phyloP scores from a whole-genome alignment of 2,888 invertebrate genomes.

The Dryomyza anilis region DNA sequence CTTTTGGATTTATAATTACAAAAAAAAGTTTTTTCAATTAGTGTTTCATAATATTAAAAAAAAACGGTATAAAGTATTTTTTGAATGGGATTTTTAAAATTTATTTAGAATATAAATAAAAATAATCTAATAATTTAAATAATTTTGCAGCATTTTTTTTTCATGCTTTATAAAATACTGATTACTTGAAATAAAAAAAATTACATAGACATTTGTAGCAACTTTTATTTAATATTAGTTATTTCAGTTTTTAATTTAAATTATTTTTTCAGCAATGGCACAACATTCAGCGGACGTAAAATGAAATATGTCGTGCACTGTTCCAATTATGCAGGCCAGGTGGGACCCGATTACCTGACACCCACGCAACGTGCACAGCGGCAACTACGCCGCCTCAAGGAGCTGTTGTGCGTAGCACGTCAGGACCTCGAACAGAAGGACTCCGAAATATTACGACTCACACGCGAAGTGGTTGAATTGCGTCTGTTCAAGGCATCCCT shows the following conservation, averaged over 20 bases:
- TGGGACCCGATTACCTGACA: slow-evolving; percentile 83
- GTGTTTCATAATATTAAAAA: too few relatives aligned
- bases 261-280: slow-evolving; percentile 64
- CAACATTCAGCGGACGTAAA: slow-evolving; percentile 72
- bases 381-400: slow-evolving; percentile 78
- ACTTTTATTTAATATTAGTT: not conserved
- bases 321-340: slow-evolving; percentile 76
- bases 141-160: not conserved
- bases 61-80: too few relatives aligned
- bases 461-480: slow-evolving; percentile 80
- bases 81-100: too few relatives aligned
- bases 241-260: slow-evolving; percentile 30
- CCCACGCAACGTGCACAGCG: slow-evolving; percentile 85
- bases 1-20: too few relatives aligned
- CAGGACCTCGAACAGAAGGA: slow-evolving; percentile 81
- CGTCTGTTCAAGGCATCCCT: slow-evolving; percentile 79
- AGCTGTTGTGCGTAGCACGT: slow-evolving; percentile 73
- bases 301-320: slow-evolving; percentile 86
- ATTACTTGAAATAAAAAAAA: too few relatives aligned
- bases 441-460: slow-evolving; percentile 73
- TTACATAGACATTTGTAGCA: too few relatives aligned
- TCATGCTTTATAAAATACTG: too few relatives aligned
- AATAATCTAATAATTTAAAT: not conserved
- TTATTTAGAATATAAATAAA: too few relatives aligned
- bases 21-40: too few relatives aligned